Evolutionary conservation across 2,113 vertebrate species (phyloP), one percentile per base, ranked within the genome.

Genomic region (Anser cygnoides): DNA sequence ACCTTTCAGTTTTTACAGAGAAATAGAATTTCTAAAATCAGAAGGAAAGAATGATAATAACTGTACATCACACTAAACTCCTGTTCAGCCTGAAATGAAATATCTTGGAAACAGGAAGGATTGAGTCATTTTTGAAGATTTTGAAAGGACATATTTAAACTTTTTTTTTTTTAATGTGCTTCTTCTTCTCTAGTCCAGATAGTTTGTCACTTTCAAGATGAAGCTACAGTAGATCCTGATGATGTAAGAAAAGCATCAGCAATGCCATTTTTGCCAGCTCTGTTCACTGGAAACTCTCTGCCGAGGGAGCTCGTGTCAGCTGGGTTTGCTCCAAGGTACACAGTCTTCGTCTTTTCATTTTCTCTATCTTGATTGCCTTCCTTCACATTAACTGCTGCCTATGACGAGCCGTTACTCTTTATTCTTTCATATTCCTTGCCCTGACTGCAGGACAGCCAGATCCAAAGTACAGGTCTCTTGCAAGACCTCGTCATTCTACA

Each of bases 301-400:
- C 55, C 49, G 59, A 74, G 59, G 10, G 19, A 0, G 0, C 25
- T 59, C 2, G 0, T 22, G 35, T 26, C 1, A 0, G 6, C 3
- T 74, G 61, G 12, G 35, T 63, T 80, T 88, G 11, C 67, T 84
- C 44, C 63, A 52, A 67, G 63, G 13, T 79, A 13, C 10, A 37
- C 10, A 7, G 3, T 7, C 29, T 50, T 49, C 35, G 10, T 63
- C 37, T 2, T 87, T 89, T 77, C 68, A 3, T 41, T 92, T 59
- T 65, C 7, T 9, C 25, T 71, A 0, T 67, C 25, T 75, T 44
- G 67, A 1, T 23, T 83, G 37, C 55, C 52, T 84, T 80, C 14
- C 13, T 46, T 50, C 25, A 35, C 33, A 52, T 19, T 1, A 80
- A 14, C 25, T 43, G 7, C 57, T 66, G 31, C 5, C 1, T 63